Conservation (phyloP, 2,797 vertebrate species). For the Chaenodraco wilsoni region DNA sequence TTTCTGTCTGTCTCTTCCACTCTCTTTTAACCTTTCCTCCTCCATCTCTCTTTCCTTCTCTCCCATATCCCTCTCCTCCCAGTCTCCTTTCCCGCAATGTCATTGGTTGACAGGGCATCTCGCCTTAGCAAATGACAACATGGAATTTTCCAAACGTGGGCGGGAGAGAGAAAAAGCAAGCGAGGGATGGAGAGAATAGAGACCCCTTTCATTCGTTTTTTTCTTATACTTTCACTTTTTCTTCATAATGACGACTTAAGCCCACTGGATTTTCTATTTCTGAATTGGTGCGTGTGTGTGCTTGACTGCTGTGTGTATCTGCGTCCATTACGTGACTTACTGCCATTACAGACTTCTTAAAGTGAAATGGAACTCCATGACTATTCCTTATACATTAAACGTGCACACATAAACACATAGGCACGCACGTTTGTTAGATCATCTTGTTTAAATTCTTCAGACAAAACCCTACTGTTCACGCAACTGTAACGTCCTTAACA, state of each 20-base stretch:
- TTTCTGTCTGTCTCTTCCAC: constrained; percentile 44
- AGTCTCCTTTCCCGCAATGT: constrained; percentile 41
- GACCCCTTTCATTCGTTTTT: constrained; percentile 79
- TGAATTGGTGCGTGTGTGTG: constrained; percentile 45
- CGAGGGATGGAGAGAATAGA: constrained; percentile 75
- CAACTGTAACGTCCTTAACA: constrained; percentile 21
- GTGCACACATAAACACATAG: background rate
- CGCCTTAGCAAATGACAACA: constrained; percentile 83
- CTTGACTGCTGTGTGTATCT: constrained; percentile 29
- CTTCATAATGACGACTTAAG: constrained; percentile 80
- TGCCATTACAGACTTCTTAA: constrained; percentile 62
- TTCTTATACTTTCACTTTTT: constrained; percentile 77
- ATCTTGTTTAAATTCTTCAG: constrained; percentile 49
- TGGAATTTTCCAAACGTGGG: constrained; percentile 87
- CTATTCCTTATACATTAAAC: constrained; percentile 10
- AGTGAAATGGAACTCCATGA: constrained; percentile 65
- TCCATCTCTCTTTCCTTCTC: constrained; percentile 35
- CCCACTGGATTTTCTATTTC: constrained; percentile 79
- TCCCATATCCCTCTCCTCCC: constrained; percentile 37
- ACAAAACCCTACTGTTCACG: constrained; percentile 56
- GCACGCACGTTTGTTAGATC: constrained; percentile 57
- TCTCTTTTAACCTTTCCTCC: constrained; percentile 56
- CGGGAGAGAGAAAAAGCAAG: constrained; percentile 72
- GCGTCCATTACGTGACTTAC: constrained; percentile 68
- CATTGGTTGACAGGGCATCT: constrained; percentile 79